Evolutionary conservation across 2,113 vertebrate species (phyloP).

Genomic region (Dromiciops gliroides): DNA sequence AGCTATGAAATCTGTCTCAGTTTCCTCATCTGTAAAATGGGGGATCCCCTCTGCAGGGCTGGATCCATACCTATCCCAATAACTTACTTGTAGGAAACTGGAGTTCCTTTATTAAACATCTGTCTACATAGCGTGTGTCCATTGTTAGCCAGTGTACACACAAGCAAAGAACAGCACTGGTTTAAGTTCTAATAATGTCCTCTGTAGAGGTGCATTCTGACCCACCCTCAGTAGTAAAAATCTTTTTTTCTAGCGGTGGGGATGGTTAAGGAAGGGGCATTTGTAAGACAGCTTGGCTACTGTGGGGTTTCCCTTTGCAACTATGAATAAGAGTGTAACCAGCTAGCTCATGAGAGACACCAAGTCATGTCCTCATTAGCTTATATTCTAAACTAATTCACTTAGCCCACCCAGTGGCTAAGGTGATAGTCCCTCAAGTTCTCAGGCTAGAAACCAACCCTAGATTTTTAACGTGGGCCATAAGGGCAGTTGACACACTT

Average conservation of each 20-base stretch:
- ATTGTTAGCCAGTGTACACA: not conserved
- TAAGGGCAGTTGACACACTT: not conserved
- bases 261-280: not conserved
- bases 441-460: not conserved
- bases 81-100: not conserved
- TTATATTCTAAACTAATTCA: not conserved
- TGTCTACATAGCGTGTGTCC: not conserved
- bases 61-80: not conserved
- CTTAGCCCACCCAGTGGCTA: conserved; percentile 10
- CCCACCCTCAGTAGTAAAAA: not conserved
- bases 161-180: not conserved
- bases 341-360: conserved; percentile 7
- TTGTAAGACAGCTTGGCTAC: not conserved
- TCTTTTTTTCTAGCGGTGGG: conserved; percentile 8
- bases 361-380: not conserved
- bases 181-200: not conserved
- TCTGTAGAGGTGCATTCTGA: not conserved
- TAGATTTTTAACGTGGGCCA: conserved; percentile 10
- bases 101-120: not conserved
- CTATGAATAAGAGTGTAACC: not conserved
- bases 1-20: conserved; percentile 11
- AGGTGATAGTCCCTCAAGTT: not conserved
- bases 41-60: not conserved
- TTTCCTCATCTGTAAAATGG: not conserved
- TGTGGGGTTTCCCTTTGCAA: not conserved